phyloP scores from a whole-genome alignment of 2,888 invertebrate species.

The Nipponacmea schrenckii region DNA sequence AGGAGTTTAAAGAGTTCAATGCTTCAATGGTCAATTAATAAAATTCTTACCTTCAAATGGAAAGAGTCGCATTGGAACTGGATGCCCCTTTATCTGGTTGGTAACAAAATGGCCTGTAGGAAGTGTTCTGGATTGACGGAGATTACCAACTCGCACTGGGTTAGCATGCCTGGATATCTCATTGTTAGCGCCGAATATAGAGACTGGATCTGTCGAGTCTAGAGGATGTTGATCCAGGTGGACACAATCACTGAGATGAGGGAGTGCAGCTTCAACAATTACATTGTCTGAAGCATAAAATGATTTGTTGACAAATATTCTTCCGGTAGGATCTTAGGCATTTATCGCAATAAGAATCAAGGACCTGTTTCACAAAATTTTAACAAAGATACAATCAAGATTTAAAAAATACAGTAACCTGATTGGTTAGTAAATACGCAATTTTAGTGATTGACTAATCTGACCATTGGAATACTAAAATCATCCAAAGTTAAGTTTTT shows the following conservation, averaged over 20 bases:
- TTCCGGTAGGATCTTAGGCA: no score
- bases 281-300: no score
- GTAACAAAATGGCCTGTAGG: conserved; percentile 52
- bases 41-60: conserved; percentile 42
- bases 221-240: conserved; percentile 38
- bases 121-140: conserved; percentile 36
- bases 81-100: conserved; percentile 39
- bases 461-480: no score
- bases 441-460: no score
- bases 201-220: conserved; percentile 34
- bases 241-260: conserved; percentile 34
- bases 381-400: no score
- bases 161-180: conserved; percentile 35
- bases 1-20: no score
- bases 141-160: conserved; percentile 35
- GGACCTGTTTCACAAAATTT: no score
- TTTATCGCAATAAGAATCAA: no score
- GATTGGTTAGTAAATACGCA: no score
- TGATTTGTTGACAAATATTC: no score
- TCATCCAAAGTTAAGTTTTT: no score
- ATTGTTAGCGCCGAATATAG: conserved; percentile 35
- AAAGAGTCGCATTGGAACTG: conserved; percentile 41
- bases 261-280: conserved; percentile 25
- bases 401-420: no score
- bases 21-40: neutral